Base-by-base conservation (phyloP, 2,888 invertebrate genomes). In the Tholera decimalis region DNA sequence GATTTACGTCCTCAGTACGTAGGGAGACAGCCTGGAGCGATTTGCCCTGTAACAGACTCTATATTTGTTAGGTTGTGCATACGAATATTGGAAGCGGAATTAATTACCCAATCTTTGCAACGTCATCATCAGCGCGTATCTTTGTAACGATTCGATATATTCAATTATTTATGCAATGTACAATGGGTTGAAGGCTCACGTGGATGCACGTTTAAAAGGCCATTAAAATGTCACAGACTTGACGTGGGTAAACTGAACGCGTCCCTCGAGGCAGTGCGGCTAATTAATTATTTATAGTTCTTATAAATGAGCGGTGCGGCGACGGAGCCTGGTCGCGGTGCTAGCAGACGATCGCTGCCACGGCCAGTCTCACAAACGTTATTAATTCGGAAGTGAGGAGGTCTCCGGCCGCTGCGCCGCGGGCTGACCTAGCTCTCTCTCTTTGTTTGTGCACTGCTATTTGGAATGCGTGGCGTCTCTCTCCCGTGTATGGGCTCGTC, bases 221-320 rank as follows among this genome's bases (percentile, higher is more conserved):
- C 92, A 92, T 94, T 93, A 92, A 93, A 93, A 92, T 92, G 93
- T 93, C 93, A 93, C 91, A 83, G 87, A 79, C 85, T 85, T 92
- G 92, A 92, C 87, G 87, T 86, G 90, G 92, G 91, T 91, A 87
- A 86, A 85, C 84, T 84, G 86, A 85, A 82, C 86, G 77, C 81
- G 84, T 83, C 84, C 86, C 87, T 84, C 82, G 82, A 84, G 87
- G 85, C 83, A 83, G 80, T 74, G 75, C 69, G 83, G 82, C 86
- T 89, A 90, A 91, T 93, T 92, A 91, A 90, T 92, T 92, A 93
- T 92, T 92, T 92, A 92, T 92, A 92, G 91, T 91, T 91, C 85
- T 88, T 89, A 87, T 85, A 87, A 86, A 88, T 78, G 85, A 84
- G 82, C 51, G 62, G 64, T 57, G 49, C 39, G 44, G 67, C 57